Base-by-base conservation (phyloP, 2,888 invertebrate species). In the Cabera pusaria region DNA sequence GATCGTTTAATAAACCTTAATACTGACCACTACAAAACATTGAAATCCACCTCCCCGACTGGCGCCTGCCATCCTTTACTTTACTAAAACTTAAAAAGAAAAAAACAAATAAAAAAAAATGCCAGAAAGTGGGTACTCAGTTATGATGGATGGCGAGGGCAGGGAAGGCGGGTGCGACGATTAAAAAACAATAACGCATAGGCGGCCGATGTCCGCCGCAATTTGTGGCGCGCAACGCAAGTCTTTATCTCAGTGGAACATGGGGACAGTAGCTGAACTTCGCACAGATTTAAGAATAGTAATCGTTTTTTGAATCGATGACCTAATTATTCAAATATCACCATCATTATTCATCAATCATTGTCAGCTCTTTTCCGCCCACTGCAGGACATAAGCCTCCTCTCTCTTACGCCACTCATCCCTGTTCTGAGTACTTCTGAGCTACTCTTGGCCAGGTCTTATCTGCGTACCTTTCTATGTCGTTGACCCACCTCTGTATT, bases 141-240 rank as follows among this genome's bases (percentile, higher is more conserved):
- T 33, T 50, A 75, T 86, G 87, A 87, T 85, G 75, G 81, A 86
- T 86, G 81, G 64, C 59, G 64, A 59, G 56, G 67, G 73, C 72
- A 69, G 56, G 63, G 58, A 72, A 75, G 82, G 82, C 79, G 83
- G 84, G 69, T 49, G 74, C 62, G 63, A 20, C 74, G 68, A 85
- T 87, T 88, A 87, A 81, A 87, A 86, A 84, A 88, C 87, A 85
- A 87, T 88, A 87, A 87, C 70, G 63, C 64, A 68, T 69, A 65
- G 66, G 59, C 73, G 71, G 69, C 66, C 71, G 66, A 68, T 78
- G 86, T 87, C 86, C 69, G 65, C 60, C 63, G 67, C 82, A 82
- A 86, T 86, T 85, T 85, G 82, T 80, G 72, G 62, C 55, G 62
- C 29, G 51, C 46, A 57, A 53, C 64, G 66, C 72, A 75, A 69